These are phyloP conservation scores for Drosophila orosa DNA, from an alignment of 1,140 invertebrate genomes.

Conservation along the genomic window DNA sequence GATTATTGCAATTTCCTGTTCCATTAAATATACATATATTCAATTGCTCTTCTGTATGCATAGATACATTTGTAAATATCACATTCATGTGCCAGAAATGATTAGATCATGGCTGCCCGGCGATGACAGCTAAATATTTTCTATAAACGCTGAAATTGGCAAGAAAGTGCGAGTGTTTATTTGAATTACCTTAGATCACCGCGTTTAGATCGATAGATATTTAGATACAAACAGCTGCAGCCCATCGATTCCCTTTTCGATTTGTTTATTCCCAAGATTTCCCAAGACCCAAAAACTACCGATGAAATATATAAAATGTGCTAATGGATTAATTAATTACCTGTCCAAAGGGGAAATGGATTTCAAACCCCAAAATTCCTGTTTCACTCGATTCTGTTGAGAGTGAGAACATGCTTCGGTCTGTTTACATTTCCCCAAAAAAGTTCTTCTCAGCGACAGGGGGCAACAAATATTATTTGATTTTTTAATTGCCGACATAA, in stretches of 20 bases:
- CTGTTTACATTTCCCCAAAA: constrained; percentile 55
- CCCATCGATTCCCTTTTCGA: constrained; percentile 20
- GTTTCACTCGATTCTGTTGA: constrained; percentile 37
- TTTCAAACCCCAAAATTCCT: constrained; percentile 36
- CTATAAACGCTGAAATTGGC: constrained; percentile 9
- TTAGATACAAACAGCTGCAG: constrained; percentile 33
- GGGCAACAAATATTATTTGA: constrained; percentile 64
- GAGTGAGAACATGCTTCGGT: constrained; percentile 17
- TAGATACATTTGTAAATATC: constrained; percentile 32
- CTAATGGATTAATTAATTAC: constrained; percentile 79
- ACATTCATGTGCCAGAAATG: constrained; percentile 33
- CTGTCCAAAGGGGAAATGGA: constrained; percentile 56
- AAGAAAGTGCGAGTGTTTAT: constrained; percentile 22
- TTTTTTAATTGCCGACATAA: constrained; percentile 75
- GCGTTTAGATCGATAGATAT: neutral
- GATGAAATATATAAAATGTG: constrained; percentile 52
- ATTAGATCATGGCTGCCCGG: constrained; percentile 17
- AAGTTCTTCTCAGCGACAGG: constrained; percentile 15
- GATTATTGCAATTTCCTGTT: constrained; percentile 23
- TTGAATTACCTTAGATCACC: constrained; percentile 37
- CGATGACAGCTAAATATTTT: constrained; percentile 32
- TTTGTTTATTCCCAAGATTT: constrained; percentile 29
- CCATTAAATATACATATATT: constrained; percentile 4
- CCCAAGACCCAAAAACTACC: constrained; percentile 6
- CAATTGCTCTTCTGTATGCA: constrained; percentile 1